These are phyloP conservation scores for Vanessa tameamea DNA, from an alignment of 1,140 invertebrate species.

Conservation along the genomic window DNA sequence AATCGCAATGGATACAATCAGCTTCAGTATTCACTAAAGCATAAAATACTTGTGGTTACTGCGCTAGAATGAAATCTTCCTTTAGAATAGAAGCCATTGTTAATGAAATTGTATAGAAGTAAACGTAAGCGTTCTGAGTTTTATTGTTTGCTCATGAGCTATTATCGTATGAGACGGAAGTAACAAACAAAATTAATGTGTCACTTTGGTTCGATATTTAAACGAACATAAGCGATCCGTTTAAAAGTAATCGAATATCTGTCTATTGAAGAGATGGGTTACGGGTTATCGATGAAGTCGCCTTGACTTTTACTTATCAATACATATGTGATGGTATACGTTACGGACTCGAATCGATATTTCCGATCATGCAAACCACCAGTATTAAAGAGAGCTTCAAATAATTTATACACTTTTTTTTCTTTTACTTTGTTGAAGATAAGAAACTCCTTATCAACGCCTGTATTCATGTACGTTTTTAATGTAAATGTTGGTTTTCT, in stretches of 20 bases:
- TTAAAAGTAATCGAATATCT: neutral
- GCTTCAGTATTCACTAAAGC: neutral
- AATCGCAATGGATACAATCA: neutral
- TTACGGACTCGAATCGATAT: conserved; percentile 5
- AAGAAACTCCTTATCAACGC: neutral
- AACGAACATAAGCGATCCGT: too few relatives aligned
- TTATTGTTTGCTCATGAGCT: neutral
- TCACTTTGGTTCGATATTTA: too few relatives aligned
- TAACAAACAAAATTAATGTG: neutral
- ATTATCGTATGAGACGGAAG: neutral
- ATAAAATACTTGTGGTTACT: neutral
- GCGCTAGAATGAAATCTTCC: neutral
- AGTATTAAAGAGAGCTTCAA: conserved; percentile 3
- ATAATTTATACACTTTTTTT: conserved; percentile 6
- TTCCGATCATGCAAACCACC: conserved; percentile 5
- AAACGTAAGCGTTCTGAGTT: neutral
- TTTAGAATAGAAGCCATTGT: conserved; percentile 17
- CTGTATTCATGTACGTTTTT: neutral
- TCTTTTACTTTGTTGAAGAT: neutral
- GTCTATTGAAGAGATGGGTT: neutral
- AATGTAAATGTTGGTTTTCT: too few relatives aligned
- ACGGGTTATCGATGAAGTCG: conserved; percentile 24
- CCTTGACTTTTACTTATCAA: conserved; percentile 34
- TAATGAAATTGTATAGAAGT: conserved; percentile 27
- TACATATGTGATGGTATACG: conserved; percentile 10